Base-by-base conservation (phyloP, 2,888 invertebrate genomes). In the Drosophila subquinaria region DNA sequence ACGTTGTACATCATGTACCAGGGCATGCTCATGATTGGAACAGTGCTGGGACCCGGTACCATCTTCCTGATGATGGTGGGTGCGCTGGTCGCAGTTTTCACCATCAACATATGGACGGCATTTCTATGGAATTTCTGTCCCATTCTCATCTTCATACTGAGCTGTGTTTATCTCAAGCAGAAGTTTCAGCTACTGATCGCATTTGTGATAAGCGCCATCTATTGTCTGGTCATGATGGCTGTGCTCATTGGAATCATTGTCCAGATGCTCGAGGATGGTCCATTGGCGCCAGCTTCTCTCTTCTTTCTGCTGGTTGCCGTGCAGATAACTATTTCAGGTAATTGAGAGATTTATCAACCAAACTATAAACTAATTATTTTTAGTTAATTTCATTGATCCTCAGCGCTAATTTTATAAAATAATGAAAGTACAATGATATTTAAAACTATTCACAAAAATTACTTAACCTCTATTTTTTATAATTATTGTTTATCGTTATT, bases 171-270 rank as follows among this genome's bases (percentile, higher is more conserved):
- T 13, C 94, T 94, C 79, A 95, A 95, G 75, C 95, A 79, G 92
- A 95, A 81, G 92, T 94, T 91, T 69, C 96, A 96, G 95, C 90
- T 97, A 33, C 92, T 95, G 51, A 92, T 96, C 40, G 98, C 98
- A 0, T 95, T 95, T 66, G 88, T 96, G 4, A 95, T 97, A 62
- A 97, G 97, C 35, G 95, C 96, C 4, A 79, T 95, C 1, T 98
- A 98, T 91, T 96, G 96, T 0, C 94, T 98, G 90, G 94, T 97
- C 8, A 98, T 98, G 98, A 95, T 97, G 94, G 95, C 97, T 36
- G 98, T 98, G 0, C 93, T 97, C 30, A 95, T 97, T 50, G 97
- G 97, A 52, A 95, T 97, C 57, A 94, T 95, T 61, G 94, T 97
- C 2, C 97, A 97, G 93, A 96, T 97, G 67, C 93, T 95, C 1